Evolutionary conservation across 2,113 vertebrate genomes (phyloP).

Genomic region (Hippocampus guttulatus): DNA sequence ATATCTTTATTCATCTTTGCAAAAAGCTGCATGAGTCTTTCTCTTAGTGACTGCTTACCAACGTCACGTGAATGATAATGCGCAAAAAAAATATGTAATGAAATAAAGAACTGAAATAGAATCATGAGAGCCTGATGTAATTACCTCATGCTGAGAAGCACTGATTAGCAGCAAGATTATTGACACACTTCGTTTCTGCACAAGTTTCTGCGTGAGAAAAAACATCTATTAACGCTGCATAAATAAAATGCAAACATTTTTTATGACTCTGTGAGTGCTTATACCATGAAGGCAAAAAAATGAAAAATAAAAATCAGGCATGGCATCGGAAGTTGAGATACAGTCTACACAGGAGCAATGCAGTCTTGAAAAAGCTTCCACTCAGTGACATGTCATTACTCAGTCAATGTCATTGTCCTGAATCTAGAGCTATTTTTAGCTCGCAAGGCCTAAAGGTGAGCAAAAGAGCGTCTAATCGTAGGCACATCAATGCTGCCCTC

Average conservation of each 20-base stretch:
- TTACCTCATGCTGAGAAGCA: too few species aligned
- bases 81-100: too few species aligned
- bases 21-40: too few species aligned
- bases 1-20: too few species aligned
- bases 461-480: conserved; percentile 36
- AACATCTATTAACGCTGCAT: conserved; percentile 20
- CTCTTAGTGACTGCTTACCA: too few species aligned
- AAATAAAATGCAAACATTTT: conserved; percentile 55
- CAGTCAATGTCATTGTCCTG: conserved; percentile 9
- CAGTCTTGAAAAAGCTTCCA: conserved; percentile 7
- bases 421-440: conserved; percentile 19
- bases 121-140: too few species aligned
- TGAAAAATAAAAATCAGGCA: conserved; percentile 19
- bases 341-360: conserved; percentile 6
- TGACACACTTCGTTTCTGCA: conserved; percentile 31
- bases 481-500: conserved; percentile 53
- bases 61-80: too few species aligned
- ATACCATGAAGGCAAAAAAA: conserved; percentile 50
- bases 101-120: too few species aligned
- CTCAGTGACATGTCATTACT: conserved; percentile 3
- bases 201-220: conserved; percentile 28
- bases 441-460: conserved; percentile 58
- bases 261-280: conserved; percentile 17
- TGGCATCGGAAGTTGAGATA: conserved; percentile 56
- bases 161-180: too few species aligned